Evolutionary conservation across 2,113 vertebrate genomes (phyloP).

Genomic region (Seriola quinqueradiata): DNA sequence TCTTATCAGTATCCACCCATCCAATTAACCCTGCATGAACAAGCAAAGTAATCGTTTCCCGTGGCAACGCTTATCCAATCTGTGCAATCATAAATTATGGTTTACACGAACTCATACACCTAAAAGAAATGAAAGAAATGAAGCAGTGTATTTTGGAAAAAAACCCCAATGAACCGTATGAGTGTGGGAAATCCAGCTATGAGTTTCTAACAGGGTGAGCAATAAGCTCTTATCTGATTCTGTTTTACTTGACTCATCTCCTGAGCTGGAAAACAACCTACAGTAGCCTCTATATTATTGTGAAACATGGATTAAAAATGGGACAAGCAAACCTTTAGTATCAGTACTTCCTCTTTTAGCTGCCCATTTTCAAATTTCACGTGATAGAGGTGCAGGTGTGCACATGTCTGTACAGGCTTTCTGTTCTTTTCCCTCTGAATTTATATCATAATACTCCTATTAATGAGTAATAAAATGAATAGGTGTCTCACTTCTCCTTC

Average conservation of each 20-base stretch:
- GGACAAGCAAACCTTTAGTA: background rate
- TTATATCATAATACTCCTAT: background rate
- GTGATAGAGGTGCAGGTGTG: background rate
- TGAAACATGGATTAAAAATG: background rate
- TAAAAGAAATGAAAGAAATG: background rate
- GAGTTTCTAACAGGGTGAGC: background rate
- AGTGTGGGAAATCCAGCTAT: background rate
- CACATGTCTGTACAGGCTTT: background rate
- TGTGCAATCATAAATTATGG: background rate
- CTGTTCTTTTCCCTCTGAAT: background rate
- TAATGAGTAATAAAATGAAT: no score
- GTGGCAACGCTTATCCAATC: conserved; percentile 26
- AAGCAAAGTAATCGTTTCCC: background rate
- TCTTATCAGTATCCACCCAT: conserved; percentile 7
- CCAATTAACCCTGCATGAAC: background rate
- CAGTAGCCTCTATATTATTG: background rate
- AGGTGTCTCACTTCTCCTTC: background rate
- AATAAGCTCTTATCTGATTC: background rate
- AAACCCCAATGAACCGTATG: background rate
- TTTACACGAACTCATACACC: no score
- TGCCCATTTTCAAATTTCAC: background rate
- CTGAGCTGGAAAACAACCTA: background rate
- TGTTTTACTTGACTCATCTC: background rate
- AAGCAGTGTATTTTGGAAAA: background rate
- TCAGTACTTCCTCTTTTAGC: background rate